phyloP scores from a whole-genome alignment of 1,140 invertebrate species.

The Caenorhabditis tropicalis region DNA sequence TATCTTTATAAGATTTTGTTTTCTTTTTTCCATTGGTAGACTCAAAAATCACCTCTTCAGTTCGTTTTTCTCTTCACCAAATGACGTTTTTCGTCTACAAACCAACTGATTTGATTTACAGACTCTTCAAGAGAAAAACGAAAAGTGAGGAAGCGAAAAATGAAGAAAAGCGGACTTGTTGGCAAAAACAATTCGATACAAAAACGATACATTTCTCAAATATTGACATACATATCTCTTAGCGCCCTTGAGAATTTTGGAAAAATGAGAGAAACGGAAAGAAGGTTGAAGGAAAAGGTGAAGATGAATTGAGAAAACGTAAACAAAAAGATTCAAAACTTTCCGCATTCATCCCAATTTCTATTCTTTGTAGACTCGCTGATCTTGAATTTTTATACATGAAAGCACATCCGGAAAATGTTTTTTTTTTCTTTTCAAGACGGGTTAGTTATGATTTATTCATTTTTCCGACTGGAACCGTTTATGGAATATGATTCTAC shows the following conservation, averaged over 20 bases:
- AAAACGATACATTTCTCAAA: conserved; percentile 42
- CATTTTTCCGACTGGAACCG: too few relatives aligned
- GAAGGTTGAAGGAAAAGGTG: not conserved
- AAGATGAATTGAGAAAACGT: conserved; percentile 13
- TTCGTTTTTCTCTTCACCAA: not conserved
- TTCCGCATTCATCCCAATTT: not conserved
- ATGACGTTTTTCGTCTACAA: not conserved
- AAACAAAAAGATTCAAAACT: not conserved
- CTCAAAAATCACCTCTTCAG: not conserved
- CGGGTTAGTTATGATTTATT: not conserved
- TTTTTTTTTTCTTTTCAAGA: too few relatives aligned
- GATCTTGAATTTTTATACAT: too few relatives aligned
- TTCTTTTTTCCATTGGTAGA: not conserved
- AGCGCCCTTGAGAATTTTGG: conserved; percentile 32
- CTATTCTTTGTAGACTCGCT: not conserved
- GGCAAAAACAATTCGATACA: conserved; percentile 16
- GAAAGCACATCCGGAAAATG: too few relatives aligned
- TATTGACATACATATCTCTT: conserved; percentile 44
- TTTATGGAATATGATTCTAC: too few relatives aligned
- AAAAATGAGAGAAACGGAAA: not conserved
- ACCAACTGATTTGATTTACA: not conserved
- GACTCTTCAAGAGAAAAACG: conserved; percentile 14
- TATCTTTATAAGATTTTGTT: not conserved
- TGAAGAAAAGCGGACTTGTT: not conserved
- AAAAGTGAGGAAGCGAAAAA: not conserved